phyloP scores from a whole-genome alignment of 2,888 invertebrate species.

The Drosophila histrio region DNA sequence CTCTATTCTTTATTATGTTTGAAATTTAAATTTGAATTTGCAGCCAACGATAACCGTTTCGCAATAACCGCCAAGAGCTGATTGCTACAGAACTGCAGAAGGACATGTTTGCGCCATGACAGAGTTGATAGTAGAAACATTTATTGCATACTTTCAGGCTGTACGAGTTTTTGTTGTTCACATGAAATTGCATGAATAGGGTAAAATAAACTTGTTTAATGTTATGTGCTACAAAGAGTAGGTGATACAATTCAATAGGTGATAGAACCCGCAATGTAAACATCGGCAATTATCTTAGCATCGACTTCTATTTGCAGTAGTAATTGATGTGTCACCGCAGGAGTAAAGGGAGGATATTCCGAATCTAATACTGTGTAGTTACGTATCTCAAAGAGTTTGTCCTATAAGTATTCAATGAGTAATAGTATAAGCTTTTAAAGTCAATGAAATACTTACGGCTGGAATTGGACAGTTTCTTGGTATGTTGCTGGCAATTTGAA shows the following conservation, averaged over 20 bases:
- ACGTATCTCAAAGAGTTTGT: constrained; percentile 40
- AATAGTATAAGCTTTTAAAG: background rate
- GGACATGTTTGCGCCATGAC: no score
- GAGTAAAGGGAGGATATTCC: constrained; percentile 6
- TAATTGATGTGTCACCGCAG: background rate
- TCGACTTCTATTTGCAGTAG: background rate
- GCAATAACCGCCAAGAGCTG: constrained; percentile 8
- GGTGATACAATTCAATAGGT: background rate
- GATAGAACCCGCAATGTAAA: background rate
- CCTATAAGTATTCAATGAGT: background rate
- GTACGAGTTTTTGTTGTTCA: no score
- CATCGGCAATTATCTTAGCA: background rate
- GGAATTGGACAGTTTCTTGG: constrained; percentile 51
- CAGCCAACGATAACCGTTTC: background rate
- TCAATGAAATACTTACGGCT: constrained; percentile 39
- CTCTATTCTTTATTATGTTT: background rate
- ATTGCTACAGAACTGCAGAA: background rate
- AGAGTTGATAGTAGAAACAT: background rate
- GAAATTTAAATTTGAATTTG: background rate
- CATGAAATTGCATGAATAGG: background rate
- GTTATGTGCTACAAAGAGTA: background rate
- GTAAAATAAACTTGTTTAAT: background rate
- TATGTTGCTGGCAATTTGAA: constrained; percentile 44
- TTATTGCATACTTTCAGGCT: background rate
- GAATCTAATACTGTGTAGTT: constrained; percentile 3